These are phyloP conservation scores for Cyanoramphus novaezelandiae DNA, from an alignment of 2,113 vertebrate genomes.

Conservation along the genomic window DNA sequence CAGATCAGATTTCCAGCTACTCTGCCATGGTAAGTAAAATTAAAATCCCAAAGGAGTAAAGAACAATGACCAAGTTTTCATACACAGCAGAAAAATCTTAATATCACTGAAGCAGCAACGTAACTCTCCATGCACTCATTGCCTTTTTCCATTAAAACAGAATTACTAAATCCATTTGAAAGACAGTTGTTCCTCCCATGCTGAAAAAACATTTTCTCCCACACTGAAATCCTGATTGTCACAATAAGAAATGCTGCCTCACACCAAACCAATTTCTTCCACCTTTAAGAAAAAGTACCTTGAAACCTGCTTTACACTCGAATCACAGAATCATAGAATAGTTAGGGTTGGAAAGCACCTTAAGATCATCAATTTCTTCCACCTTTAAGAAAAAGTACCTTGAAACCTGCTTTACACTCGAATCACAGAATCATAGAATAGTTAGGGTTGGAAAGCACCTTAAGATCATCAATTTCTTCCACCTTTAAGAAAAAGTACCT, in stretches of 20 bases:
- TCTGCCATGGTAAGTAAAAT: neutral
- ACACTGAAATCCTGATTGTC: neutral
- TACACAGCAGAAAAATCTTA: neutral
- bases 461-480: too few relatives aligned
- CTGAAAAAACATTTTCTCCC: neutral
- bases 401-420: too few relatives aligned
- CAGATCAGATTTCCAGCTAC: neutral
- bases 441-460: too few relatives aligned
- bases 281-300: neutral
- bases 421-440: too few relatives aligned
- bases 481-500: too few relatives aligned
- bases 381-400: too few relatives aligned
- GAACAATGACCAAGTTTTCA: neutral
- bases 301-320: neutral
- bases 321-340: neutral
- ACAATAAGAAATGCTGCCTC: neutral
- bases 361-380: too few relatives aligned
- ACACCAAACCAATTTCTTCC: neutral
- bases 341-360: too few relatives aligned
- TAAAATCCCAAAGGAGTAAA: neutral
- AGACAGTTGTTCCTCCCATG: neutral
- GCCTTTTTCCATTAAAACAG: neutral
- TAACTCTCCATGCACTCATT: neutral
- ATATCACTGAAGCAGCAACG: neutral
- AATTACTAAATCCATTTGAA: neutral